Evolutionary conservation across 2,888 invertebrate genomes (phyloP), one percentile per base, ranked within the genome.

Genomic region (Tortricodes alternella): DNA sequence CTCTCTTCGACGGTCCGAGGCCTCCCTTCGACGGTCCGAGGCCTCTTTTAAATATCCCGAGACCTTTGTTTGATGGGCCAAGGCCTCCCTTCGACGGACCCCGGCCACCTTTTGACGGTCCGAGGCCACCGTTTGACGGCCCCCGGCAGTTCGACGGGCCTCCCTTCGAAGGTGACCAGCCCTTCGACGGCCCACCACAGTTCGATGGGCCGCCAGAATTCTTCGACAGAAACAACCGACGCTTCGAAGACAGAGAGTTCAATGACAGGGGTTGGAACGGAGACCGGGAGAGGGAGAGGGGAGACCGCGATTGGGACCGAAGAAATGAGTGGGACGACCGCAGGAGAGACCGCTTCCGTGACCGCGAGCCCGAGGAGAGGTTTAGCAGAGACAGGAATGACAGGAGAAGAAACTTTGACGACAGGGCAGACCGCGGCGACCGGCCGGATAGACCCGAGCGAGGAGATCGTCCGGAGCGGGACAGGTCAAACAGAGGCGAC

Each of bases 171-270:
- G 65, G 61, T 8, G 66, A 67, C 1, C 61, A 62, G 5, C 37
- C 63, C n/a, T 74, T 69, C 46, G 74, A 74, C 37, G 65, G 63
- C 1, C 66, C 63, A 13, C 57, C 50, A 0, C 62, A 57, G 35
- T 78, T 76, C 46, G 78, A 78, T 43, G 85, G 82, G 0, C 86
- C 85, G 0, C 83, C 86, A 0, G 88, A 88, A 32, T 86, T 78
- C 75, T 89, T 84, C 63, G 89, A 90, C 16, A 74, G 90, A 23
- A 79, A 77, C 43, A 83, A 83, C 53, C 73, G 87, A 46, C 75
- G 88, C 27, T 89, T 85, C 62, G 90, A 89, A 1, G 89, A 89
- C 0, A 71, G 87, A 34, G 88, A 86, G 57, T 87, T 74, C 60
- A 78, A 77, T 29, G 89, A 89, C 0, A 70, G 86, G 27, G 76